Evolutionary conservation across 2,888 invertebrate species (phyloP).

Genomic region (Cloeon dipterum): DNA sequence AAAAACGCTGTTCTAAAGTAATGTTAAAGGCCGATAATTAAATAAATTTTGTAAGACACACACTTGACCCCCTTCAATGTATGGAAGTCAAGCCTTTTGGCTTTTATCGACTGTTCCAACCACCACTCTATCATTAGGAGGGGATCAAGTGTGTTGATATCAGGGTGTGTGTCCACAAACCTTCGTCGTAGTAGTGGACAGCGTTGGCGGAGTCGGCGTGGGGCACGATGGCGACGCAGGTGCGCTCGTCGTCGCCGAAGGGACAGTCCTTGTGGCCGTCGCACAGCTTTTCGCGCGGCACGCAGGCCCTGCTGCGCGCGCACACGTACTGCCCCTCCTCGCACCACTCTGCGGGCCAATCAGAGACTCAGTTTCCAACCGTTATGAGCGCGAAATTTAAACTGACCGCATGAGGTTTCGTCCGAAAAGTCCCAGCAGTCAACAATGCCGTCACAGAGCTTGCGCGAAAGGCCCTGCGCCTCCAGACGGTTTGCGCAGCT

Average conservation of each 20-base stretch:
- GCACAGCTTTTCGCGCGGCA: slow-evolving; percentile 38
- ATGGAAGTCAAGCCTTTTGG: too few species aligned
- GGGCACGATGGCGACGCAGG: slow-evolving; percentile 41
- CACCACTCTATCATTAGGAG: too few species aligned
- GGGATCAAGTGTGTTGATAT: too few species aligned
- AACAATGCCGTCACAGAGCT: slow-evolving; percentile 55
- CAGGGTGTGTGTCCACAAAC: too few species aligned
- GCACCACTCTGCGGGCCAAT: slow-evolving; percentile 51
- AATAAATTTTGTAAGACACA: too few species aligned
- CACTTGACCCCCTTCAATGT: too few species aligned
- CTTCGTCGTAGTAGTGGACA: background rate
- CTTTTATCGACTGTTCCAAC: too few species aligned
- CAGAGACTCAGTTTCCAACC: too few species aligned
- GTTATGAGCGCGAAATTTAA: background rate
- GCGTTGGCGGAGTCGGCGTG: slow-evolving; percentile 16
- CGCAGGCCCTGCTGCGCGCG: slow-evolving; percentile 43
- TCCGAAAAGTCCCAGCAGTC: slow-evolving; percentile 65
- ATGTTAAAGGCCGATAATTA: too few species aligned
- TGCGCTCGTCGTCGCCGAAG: slow-evolving; percentile 49
- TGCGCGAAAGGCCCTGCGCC: slow-evolving; percentile 40
- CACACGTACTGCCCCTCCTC: slow-evolving; percentile 46
- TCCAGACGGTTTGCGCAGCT: slow-evolving; percentile 51
- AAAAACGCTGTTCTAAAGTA: too few species aligned
- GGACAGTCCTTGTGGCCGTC: slow-evolving; percentile 49
- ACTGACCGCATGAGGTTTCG: slow-evolving; percentile 49